These are phyloP conservation scores for Synanthedon andrenaeformis DNA, from an alignment of 2,888 invertebrate species.

Conservation along the genomic window DNA sequence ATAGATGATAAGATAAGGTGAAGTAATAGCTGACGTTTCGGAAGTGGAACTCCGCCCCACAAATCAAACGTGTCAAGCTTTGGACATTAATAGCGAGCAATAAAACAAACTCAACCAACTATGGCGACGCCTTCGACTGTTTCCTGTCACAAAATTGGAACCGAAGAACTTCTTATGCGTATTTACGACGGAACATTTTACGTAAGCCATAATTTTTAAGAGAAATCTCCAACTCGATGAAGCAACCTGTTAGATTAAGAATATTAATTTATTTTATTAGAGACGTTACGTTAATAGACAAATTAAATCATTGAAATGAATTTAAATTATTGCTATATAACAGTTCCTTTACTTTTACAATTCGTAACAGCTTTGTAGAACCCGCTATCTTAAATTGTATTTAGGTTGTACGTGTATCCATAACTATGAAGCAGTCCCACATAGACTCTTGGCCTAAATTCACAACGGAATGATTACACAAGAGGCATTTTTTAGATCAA, in stretches of 20 bases:
- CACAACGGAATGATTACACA: too few species aligned
- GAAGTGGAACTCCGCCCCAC: constrained; percentile 22
- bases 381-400: too few species aligned
- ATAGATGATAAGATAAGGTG: constrained; percentile 27
- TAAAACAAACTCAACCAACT: constrained; percentile 42
- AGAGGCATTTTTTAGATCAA: too few species aligned
- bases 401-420: too few species aligned
- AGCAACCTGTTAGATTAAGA: constrained; percentile 10
- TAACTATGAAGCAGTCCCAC: too few species aligned
- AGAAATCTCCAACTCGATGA: constrained; percentile 5
- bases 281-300: constrained; percentile 2
- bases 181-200: constrained; percentile 22
- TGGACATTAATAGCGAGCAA: constrained; percentile 49
- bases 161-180: constrained; percentile 16
- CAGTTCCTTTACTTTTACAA: constrained; percentile 1
- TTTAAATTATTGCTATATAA: constrained; percentile 1
- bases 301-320: constrained; percentile 3
- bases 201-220: constrained; percentile 19
- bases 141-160: constrained; percentile 49
- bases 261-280: background rate
- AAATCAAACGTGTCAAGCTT: constrained; percentile 42
- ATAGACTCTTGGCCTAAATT: too few species aligned
- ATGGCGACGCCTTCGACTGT: constrained; percentile 17
- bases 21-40: constrained; percentile 19
- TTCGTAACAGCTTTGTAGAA: background rate